Conservation (phyloP, 1,140 invertebrate species). For the Papilio glaucus region DNA sequence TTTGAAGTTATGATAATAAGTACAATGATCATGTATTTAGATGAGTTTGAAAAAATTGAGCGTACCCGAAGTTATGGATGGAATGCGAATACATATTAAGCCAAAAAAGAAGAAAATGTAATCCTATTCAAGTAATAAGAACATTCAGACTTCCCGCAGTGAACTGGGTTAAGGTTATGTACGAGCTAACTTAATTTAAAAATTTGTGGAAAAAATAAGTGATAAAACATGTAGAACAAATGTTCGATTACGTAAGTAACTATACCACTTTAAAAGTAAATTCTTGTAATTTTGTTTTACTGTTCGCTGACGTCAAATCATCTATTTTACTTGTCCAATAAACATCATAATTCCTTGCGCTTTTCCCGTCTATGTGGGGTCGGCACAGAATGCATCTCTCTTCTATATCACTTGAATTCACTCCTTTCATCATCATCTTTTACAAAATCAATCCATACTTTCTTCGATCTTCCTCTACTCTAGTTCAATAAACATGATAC, state of each 20-base stretch:
- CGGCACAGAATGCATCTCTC: too few relatives aligned
- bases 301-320: not conserved
- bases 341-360: too few relatives aligned
- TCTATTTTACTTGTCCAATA: not conserved
- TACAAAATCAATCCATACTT: too few relatives aligned
- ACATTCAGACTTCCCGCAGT: constrained; percentile 34
- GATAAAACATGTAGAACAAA: constrained; percentile 20
- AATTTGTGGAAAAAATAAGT: constrained; percentile 20
- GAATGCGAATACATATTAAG: constrained; percentile 25
- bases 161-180: constrained; percentile 25
- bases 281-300: not conserved
- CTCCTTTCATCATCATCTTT: too few relatives aligned
- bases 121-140: constrained; percentile 24
- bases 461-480: too few relatives aligned
- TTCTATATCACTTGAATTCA: too few relatives aligned
- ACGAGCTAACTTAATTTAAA: constrained; percentile 26
- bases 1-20: too few relatives aligned
- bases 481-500: too few relatives aligned
- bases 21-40: constrained; percentile 17
- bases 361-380: too few relatives aligned
- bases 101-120: constrained; percentile 21
- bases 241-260: constrained; percentile 6
- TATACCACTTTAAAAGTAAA: constrained; percentile 12
- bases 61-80: constrained; percentile 15
- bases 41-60: constrained; percentile 19